A percentile compares a stretch with the other conserved stretches of the same genome.
phyloP scores from a whole-genome alignment of 2,113 vertebrate species.

The Myotis brandtii region DNA sequence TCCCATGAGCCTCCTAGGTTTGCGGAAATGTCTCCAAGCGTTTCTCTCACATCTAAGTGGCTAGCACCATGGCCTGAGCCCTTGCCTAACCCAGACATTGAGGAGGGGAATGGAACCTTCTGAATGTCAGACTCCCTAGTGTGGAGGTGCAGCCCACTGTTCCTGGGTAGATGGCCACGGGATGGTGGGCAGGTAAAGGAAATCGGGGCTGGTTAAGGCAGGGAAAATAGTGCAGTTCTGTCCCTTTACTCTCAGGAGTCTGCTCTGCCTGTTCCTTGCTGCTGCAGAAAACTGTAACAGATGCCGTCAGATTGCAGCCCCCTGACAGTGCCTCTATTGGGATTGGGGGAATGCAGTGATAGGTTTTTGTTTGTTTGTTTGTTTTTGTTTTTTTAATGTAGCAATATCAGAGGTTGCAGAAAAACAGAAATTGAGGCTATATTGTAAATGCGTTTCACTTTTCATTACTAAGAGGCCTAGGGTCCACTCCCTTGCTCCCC shows the following conservation, averaged over 20 bases:
- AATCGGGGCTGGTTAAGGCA: background rate
- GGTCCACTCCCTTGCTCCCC: background rate
- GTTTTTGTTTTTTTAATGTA: background rate
- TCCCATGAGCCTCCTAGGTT: background rate
- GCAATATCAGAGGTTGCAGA: slow-evolving; percentile 30
- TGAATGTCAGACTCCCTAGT: background rate
- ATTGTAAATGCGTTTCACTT: slow-evolving; percentile 52
- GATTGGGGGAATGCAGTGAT: background rate
- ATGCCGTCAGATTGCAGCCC: background rate
- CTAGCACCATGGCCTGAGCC: background rate
- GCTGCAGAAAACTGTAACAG: slow-evolving; percentile 2
- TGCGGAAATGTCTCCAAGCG: background rate
- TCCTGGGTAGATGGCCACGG: background rate
- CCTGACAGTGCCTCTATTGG: slow-evolving; percentile 30
- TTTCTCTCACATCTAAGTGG: background rate
- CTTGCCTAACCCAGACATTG: background rate
- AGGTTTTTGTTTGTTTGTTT: no score
- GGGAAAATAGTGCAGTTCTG: background rate
- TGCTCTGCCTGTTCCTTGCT: slow-evolving; percentile 2
- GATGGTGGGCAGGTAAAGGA: background rate
- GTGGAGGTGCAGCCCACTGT: background rate
- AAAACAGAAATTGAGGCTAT: slow-evolving; percentile 48
- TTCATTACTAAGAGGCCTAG: background rate
- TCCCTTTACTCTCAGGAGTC: background rate
- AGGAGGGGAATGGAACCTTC: background rate